These are phyloP conservation scores for Nematostella vectensis DNA, from an alignment of 92 coral and sea anemone genomes.

Conservation along the genomic window DNA sequence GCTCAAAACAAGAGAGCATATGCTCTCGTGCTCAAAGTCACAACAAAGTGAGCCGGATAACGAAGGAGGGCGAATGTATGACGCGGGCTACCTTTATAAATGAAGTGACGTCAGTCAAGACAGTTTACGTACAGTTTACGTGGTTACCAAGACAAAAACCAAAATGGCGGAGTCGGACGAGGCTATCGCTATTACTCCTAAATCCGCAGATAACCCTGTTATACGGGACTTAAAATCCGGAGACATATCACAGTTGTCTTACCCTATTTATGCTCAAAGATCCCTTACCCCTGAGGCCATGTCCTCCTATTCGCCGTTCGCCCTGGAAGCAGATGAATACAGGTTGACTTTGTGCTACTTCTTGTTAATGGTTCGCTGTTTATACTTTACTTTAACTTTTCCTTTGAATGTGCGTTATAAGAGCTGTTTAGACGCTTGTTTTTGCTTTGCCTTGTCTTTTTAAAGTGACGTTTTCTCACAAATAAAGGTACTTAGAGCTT, in stretches of 20 bases:
- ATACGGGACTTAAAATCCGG: constrained; percentile 18
- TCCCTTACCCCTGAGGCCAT: constrained; percentile 24
- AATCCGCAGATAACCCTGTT: constrained; percentile 30
- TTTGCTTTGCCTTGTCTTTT: too few relatives aligned
- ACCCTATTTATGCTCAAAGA: constrained; percentile 6
- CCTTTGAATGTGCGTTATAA: too few relatives aligned
- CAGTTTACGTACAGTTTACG: constrained; percentile 8
- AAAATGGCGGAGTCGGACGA: constrained; percentile 44
- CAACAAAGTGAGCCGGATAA: too few relatives aligned
- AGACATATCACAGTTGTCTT: constrained; percentile 13
- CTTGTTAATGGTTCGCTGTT: too few relatives aligned
- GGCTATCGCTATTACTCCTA: not conserved
- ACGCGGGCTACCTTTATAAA: too few relatives aligned
- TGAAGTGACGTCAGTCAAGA: too few relatives aligned
- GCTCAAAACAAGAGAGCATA: too few relatives aligned
- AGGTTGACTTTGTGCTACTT: constrained; percentile 18
- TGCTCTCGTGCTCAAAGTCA: too few relatives aligned
- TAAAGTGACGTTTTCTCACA: too few relatives aligned
- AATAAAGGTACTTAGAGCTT: too few relatives aligned
- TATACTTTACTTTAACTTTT: not conserved
- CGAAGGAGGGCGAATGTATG: too few relatives aligned
- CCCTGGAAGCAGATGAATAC: constrained; percentile 63
- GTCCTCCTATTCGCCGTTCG: constrained; percentile 20
- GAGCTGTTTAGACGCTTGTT: too few relatives aligned
- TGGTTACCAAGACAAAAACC: constrained; percentile 58